These are phyloP conservation scores for Siniperca undulata DNA, from an alignment of 2,797 vertebrate genomes.

Conservation along the genomic window DNA sequence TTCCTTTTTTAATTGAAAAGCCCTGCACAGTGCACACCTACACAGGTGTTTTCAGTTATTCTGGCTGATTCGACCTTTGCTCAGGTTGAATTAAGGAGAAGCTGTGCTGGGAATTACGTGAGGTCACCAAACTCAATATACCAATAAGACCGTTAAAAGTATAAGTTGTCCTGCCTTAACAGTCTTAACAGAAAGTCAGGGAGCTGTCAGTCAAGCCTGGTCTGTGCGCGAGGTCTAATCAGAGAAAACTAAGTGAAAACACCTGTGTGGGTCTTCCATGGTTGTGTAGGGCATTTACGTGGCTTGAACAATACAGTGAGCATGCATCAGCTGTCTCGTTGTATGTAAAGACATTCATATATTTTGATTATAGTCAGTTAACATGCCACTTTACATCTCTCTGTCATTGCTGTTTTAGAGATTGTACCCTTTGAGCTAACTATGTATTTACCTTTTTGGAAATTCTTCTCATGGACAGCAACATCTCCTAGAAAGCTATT, in stretches of 20 bases:
- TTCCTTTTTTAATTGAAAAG: neutral
- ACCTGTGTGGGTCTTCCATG: neutral
- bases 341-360: neutral
- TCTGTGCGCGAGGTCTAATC: neutral
- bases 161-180: neutral
- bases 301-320: neutral
- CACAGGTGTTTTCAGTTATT: slow-evolving; percentile 12
- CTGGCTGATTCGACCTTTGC: slow-evolving; percentile 7
- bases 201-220: neutral
- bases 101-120: neutral
- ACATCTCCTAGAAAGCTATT: slow-evolving; percentile 63
- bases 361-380: neutral
- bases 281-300: neutral
- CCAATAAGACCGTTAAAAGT: neutral
- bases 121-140: neutral
- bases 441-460: slow-evolving; percentile 45
- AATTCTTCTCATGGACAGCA: slow-evolving; percentile 39
- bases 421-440: slow-evolving; percentile 2
- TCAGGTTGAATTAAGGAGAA: neutral
- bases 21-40: neutral
- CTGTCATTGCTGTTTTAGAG: slow-evolving; percentile 6
- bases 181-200: neutral
- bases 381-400: neutral
- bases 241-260: neutral
- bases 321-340: neutral